A percentile compares a stretch with the other conserved stretches of the same genome.
These are phyloP conservation scores for Aythya baeri DNA, from an alignment of 2,113 vertebrate genomes.

Conservation along the genomic window DNA sequence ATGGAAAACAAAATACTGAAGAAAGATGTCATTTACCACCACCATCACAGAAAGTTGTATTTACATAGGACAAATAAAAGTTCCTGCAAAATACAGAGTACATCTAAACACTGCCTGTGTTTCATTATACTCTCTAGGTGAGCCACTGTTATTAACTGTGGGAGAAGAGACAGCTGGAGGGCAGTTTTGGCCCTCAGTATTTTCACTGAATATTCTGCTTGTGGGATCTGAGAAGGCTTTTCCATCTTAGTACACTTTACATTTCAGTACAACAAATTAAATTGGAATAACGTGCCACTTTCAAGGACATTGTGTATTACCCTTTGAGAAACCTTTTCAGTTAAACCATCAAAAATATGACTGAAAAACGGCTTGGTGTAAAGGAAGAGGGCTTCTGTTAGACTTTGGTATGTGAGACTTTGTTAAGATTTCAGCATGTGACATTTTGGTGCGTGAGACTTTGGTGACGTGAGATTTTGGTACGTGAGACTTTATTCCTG, in stretches of 20 bases:
- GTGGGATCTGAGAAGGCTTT: not conserved
- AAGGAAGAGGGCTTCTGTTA: fast-evolving
- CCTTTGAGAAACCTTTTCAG: not conserved
- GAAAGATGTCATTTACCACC: not conserved
- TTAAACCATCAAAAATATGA: not conserved
- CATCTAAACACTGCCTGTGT: not conserved
- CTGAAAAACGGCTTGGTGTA: not conserved
- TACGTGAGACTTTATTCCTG: no score
- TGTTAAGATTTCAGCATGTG: no score
- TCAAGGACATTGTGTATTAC: no score
- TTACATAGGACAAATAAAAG: not conserved
- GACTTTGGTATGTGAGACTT: no score
- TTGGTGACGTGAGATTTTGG: no score
- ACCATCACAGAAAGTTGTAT: not conserved
- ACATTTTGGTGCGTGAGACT: no score
- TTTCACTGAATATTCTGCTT: not conserved
- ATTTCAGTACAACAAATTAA: not conserved
- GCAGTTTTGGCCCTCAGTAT: not conserved
- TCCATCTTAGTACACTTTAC: not conserved
- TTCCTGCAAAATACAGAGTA: fast-evolving
- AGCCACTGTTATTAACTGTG: not conserved
- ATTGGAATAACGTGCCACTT: not conserved
- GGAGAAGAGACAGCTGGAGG: not conserved
- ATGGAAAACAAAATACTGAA: not conserved
- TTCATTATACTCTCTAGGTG: not conserved